Base-by-base conservation (phyloP, 2,797 vertebrate species). In the Alca torda region DNA sequence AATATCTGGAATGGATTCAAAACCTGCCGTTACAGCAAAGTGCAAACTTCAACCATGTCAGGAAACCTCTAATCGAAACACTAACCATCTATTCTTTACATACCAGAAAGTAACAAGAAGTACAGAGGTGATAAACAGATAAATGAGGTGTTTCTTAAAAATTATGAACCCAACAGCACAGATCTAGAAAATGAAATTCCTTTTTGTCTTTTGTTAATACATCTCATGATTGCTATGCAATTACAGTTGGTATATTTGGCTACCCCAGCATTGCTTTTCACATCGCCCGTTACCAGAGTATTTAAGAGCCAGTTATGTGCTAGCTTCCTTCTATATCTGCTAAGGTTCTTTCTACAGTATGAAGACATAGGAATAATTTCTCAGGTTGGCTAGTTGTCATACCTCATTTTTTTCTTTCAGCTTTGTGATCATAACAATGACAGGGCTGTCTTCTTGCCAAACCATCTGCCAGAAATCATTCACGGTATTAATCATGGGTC, bases 341-440 rank as follows among this genome's bases (percentile, higher is more conserved):
- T 84, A 6, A 70, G n/a, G 23, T n/a, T 60, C 12, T 50, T 80
- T 78, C 39, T 73, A 59, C 6, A 89, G 39, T 19, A 67, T 2
- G 8, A 25, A 92, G 63, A 20, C 12, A 56, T 3, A 83, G 48
- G 30, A 81, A 67, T 72, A 77, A 73, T 35, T 89, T 91, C 41
- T 88, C 54, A 48, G 28, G 53, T 92, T 82, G 39, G 30, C 24
- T 56, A 95, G 37, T 82, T 94, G 43, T 73, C 97, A 73, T 98
- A 99, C 99, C 99, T 99, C 99, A 75, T 99, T 99, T 98, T 99
- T 99, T 98, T 99, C 99, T 97, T 99, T 99, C 91, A 99, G 99
- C 93, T 99, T 99, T 95, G 99, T 99, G 97, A 99, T 99, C 99
- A 99, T 99, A 96, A 99, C 99, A 93, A 99, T 99, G 96, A 99